These are phyloP conservation scores for Enteromius unitaeniatus DNA, from an alignment of 2,797 vertebrate genomes.

Conservation along the genomic window DNA sequence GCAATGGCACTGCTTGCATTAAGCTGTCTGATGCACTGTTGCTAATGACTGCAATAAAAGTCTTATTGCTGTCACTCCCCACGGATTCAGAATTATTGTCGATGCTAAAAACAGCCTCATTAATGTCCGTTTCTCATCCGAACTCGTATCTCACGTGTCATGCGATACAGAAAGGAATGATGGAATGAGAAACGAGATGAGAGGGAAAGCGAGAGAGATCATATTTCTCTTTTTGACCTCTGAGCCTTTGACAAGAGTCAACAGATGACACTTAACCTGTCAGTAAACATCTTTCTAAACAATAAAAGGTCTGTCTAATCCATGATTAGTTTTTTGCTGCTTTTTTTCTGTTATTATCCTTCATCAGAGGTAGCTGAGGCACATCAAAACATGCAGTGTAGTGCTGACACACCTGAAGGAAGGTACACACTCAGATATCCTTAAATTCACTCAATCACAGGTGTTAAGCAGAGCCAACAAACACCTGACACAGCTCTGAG, in stretches of 20 bases:
- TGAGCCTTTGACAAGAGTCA: slow-evolving; percentile 39
- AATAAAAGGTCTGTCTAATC: slow-evolving; percentile 45
- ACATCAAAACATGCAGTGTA: slow-evolving; percentile 52
- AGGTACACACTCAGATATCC: slow-evolving; percentile 40
- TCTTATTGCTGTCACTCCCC: slow-evolving; percentile 64
- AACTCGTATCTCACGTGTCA: slow-evolving; percentile 36
- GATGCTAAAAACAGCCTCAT: slow-evolving; percentile 61
- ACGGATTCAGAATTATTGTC: slow-evolving; percentile 48
- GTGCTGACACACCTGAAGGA: slow-evolving; percentile 37
- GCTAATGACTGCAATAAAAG: slow-evolving; percentile 70
- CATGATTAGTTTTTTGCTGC: slow-evolving; percentile 8
- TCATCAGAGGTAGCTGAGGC: slow-evolving; percentile 46
- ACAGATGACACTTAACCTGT: slow-evolving; percentile 46
- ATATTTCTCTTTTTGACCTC: slow-evolving; percentile 43
- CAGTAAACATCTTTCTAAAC: slow-evolving; percentile 39
- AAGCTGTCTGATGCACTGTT: slow-evolving; percentile 71
- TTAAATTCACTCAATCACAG: slow-evolving; percentile 12
- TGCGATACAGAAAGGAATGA: slow-evolving; percentile 19
- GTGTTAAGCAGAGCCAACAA: slow-evolving; percentile 1
- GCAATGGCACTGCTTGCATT: slow-evolving; percentile 64
- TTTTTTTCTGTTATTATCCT: slow-evolving; percentile 44
- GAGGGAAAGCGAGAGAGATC: slow-evolving; percentile 18
- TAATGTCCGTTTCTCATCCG: slow-evolving; percentile 61
- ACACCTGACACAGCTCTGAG: slow-evolving; percentile 12
- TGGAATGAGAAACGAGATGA: slow-evolving; percentile 15